phyloP scores from a whole-genome alignment of 2,797 vertebrate genomes.

The Cetoscarus ocellatus region DNA sequence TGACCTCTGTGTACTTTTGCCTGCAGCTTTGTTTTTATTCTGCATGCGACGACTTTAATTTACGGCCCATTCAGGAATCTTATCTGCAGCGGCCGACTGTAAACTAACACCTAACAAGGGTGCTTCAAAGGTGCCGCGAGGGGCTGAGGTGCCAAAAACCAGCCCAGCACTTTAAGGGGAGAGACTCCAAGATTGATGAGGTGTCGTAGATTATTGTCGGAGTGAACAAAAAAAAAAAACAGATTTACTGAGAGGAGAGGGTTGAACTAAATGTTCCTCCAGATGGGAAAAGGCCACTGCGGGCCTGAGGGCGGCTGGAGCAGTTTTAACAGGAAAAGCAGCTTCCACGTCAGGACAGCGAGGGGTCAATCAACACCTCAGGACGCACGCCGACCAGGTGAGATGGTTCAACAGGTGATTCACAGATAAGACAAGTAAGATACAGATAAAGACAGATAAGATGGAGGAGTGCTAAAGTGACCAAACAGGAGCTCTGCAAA shows the following conservation, averaged over 20 bases:
- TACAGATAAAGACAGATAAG: no score
- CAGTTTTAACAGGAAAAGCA: slow-evolving; percentile 29
- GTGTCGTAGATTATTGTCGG: slow-evolving; percentile 2
- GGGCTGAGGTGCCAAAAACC: slow-evolving; percentile 25
- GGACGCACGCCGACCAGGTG: background rate
- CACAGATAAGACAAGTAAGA: background rate
- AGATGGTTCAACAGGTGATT: background rate
- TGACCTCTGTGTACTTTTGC: slow-evolving; percentile 33
- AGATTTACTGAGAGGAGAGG: background rate
- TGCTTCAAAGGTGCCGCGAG: slow-evolving; percentile 41
- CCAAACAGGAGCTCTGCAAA: no score
- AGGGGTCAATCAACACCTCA: slow-evolving; percentile 13
- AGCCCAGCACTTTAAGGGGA: slow-evolving; percentile 14
- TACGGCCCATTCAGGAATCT: slow-evolving; percentile 59
- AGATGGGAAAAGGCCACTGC: slow-evolving; percentile 6
- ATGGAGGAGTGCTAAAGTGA: no score
- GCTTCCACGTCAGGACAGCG: slow-evolving; percentile 29
- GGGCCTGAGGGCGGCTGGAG: slow-evolving; percentile 5
- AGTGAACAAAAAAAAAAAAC: slow-evolving; percentile 23
- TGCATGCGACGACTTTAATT: slow-evolving; percentile 30
- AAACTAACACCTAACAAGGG: slow-evolving; percentile 47
- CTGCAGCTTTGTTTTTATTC: slow-evolving; percentile 31
- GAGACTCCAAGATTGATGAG: slow-evolving; percentile 24
- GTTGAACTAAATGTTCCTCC: slow-evolving; percentile 1
- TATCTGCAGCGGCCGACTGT: slow-evolving; percentile 41